Evolutionary conservation across 2,888 invertebrate genomes (phyloP).

Genomic region (Anticlea derivata): DNA sequence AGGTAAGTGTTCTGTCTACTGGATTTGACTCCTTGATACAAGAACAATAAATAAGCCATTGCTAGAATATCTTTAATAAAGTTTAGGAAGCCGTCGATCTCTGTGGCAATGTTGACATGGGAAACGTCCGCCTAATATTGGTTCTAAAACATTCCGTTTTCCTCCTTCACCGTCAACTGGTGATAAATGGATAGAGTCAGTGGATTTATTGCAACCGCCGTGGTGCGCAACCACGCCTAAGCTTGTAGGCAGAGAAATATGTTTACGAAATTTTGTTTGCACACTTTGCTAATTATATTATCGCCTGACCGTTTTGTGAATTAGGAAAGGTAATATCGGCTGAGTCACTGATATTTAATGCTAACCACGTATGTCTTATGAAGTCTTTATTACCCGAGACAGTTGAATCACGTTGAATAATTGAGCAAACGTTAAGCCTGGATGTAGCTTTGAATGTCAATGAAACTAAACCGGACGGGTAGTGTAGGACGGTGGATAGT

Average conservation of each 20-base stretch:
- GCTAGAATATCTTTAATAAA: neutral
- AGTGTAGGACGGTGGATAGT: slow-evolving; percentile 30
- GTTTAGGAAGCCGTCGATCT: slow-evolving; percentile 2
- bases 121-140: slow-evolving; percentile 21
- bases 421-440: slow-evolving; percentile 8
- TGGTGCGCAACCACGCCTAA: slow-evolving; percentile 5
- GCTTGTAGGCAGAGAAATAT: slow-evolving; percentile 5
- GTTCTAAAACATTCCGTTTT: slow-evolving; percentile 25
- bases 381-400: slow-evolving; percentile 9
- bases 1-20: slow-evolving; percentile 84
- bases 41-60: neutral
- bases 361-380: slow-evolving; percentile 2
- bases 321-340: neutral
- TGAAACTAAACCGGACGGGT: slow-evolving; percentile 41
- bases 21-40: neutral
- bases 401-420: slow-evolving; percentile 13
- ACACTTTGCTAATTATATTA: neutral
- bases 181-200: slow-evolving; percentile 22
- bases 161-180: slow-evolving; percentile 18
- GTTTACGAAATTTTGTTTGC: neutral
- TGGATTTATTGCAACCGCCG: slow-evolving; percentile 20
- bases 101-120: slow-evolving; percentile 14
- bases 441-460: slow-evolving; percentile 33
- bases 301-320: neutral
- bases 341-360: slow-evolving; percentile 1